Conservation (phyloP, 2,888 invertebrate genomes). For the Pristionchus japonicus region DNA sequence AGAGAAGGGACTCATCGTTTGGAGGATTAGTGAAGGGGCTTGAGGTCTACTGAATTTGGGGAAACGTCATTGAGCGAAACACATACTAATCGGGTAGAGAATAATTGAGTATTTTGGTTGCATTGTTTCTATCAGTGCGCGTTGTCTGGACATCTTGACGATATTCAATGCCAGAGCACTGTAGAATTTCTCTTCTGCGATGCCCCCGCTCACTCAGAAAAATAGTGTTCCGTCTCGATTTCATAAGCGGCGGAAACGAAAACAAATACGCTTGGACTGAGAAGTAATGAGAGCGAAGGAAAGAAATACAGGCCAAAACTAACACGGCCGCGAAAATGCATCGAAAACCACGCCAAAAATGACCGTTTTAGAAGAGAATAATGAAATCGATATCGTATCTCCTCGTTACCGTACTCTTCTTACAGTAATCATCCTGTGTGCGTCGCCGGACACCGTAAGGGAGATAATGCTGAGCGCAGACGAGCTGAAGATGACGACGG, state of each 20-base stretch:
- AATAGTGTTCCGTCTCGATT: background rate
- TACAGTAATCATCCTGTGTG: slow-evolving; percentile 94
- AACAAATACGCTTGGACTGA: background rate
- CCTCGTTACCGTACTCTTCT: slow-evolving; percentile 47
- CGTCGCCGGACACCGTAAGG: slow-evolving; percentile 87
- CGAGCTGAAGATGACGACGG: slow-evolving; percentile 93
- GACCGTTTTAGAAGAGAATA: background rate
- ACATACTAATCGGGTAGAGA: background rate
- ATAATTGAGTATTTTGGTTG: background rate
- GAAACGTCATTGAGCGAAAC: background rate
- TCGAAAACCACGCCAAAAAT: background rate
- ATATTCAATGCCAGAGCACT: background rate
- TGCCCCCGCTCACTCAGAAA: background rate
- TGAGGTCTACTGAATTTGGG: background rate
- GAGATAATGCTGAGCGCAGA: slow-evolving; percentile 94
- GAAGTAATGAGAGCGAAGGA: background rate
- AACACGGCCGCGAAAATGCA: background rate
- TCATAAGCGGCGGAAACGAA: background rate
- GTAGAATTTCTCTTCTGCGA: background rate
- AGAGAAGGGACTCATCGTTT: slow-evolving; percentile 7
- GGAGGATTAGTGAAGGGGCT: background rate
- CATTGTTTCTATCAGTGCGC: background rate
- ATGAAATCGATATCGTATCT: background rate
- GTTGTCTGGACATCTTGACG: background rate
- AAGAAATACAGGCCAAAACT: background rate